Evolutionary conservation across 2,797 vertebrate genomes (phyloP), one percentile per base, ranked within the genome.

Genomic region (Xenopus petersii): DNA sequence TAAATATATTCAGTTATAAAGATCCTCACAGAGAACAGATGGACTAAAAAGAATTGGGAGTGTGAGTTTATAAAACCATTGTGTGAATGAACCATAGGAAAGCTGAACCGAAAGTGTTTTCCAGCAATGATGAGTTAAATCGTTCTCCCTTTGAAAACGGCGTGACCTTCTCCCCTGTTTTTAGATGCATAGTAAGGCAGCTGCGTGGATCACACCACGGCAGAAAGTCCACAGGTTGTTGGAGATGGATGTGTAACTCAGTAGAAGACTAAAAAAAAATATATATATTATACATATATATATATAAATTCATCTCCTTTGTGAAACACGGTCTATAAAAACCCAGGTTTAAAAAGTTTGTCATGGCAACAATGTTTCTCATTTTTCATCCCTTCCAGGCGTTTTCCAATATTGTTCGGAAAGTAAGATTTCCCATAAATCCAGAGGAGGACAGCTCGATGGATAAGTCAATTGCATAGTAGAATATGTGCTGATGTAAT

Each of bases 131-230:
- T 75, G 74, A 81, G 64, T 80, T 78, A 75, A 66, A 46, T 66
- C 48, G 24, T 16, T 46, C 10, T 24, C 55, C 15, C 49, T 42
- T 42, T 42, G 36, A 42, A 9, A n/a, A 21, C 70, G 7, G 12
- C 13, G 4, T 4, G 26, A 56, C 54, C 46, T 4, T 15, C 2
- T 65, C 24, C 12, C 13, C 49, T 71, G 70, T 64, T 61, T 36
- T 9, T 42, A 42, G 65, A 58, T 66, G 87, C 77, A 87, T 85
- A 84, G 74, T 74, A 80, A 69, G 58, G 80, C 47, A 26, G 89
- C 87, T 86, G 81, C 80, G 80, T 80, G 84, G 83, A 70, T 73
- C 60, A 80, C 83, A 83, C 80, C 1, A 26, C 75, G 71, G 79
- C 70, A 81, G 72, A 64, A 56, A 83, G 79, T 75, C 17, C 33